Conservation (phyloP, 1,140 invertebrate species). For the Achroia grisella region DNA sequence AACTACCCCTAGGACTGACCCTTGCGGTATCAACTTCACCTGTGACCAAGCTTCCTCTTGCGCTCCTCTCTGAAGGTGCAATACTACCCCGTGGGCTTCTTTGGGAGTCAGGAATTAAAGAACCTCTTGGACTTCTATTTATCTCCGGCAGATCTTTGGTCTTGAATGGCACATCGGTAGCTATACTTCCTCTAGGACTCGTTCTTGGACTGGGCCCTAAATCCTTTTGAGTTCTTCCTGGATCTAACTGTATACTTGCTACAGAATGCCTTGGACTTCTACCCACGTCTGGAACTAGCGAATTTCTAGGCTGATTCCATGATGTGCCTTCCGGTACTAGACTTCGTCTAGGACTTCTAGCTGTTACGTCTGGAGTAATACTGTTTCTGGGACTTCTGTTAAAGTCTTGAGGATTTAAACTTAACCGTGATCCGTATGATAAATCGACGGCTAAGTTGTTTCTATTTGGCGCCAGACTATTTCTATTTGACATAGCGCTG, state of each 20-base stretch:
- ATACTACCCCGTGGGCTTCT: constrained; percentile 78
- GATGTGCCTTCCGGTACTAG: constrained; percentile 74
- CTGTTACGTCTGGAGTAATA: constrained; percentile 72
- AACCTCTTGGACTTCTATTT: constrained; percentile 76
- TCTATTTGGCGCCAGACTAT: constrained; percentile 73
- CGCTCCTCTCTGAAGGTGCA: constrained; percentile 60
- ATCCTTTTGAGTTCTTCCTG: constrained; percentile 76
- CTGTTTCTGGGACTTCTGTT: constrained; percentile 79
- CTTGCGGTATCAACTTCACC: constrained; percentile 67
- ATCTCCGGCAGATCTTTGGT: constrained; percentile 54
- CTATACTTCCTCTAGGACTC: constrained; percentile 77
- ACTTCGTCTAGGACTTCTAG: constrained; percentile 76
- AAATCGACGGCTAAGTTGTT: constrained; percentile 77
- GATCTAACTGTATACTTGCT: constrained; percentile 66
- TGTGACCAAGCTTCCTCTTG: constrained; percentile 69
- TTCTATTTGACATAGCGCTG: constrained; percentile 64
- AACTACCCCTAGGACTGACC: constrained; percentile 72
- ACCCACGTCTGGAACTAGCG: constrained; percentile 59
- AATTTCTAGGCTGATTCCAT: constrained; percentile 70
- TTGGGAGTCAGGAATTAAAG: constrained; percentile 73
- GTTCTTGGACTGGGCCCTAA: constrained; percentile 72
- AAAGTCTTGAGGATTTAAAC: constrained; percentile 74
- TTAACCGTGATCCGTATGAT: constrained; percentile 70
- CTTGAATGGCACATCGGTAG: constrained; percentile 64
- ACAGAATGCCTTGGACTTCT: constrained; percentile 77